Base-by-base conservation (phyloP, 2,797 vertebrate genomes). In the Limosa lapponica region DNA sequence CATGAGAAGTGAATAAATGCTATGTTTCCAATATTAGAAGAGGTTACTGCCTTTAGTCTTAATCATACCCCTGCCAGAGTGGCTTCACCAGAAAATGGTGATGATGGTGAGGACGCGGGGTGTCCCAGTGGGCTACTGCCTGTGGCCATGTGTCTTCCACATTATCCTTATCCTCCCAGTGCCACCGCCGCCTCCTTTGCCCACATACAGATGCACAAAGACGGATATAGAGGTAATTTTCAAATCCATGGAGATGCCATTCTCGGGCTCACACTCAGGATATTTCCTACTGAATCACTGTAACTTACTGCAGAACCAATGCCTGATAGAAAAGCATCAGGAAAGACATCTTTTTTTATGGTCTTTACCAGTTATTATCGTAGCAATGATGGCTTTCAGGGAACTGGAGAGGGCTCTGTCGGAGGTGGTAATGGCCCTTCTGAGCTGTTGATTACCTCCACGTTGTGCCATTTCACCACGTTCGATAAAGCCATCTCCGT, bases 101-200 rank as follows among this genome's bases (percentile, higher is more conserved):
- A 14, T 34, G 41, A 28, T 4, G 5, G 57, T 7, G 51, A 58
- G 67, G 39, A 23, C 0, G 0, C 32, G 51, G 73, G 52, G 41
- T 49, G 3, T 44, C 25, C 16, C 5, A 0, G 16, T 4, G 70
- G 64, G 46, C 34, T 73, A 18, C 49, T 30, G 20, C 51, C 55
- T 32, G 22, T 2, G 13, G 48, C 67, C 11, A 0, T 2, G 4
- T n/a, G n/a, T 30, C 39, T 36, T 49, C 28, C 4, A 0, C 15
- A 0, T 18, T 4, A 1, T 16, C 52, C 49, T 39, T 25, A 6
- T 5, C n/a, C 24, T 46, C 4, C 0, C 7, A 1, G 36, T 24
- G 43, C 46, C 25, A 3, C 57, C 4, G 32, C 55, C 6, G 2
- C 19, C n/a, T 11, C 11, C 25, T 46, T 27, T 28, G 39, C 62